phyloP scores from a whole-genome alignment of 2,888 invertebrate species.

The Terebella lapidaria region DNA sequence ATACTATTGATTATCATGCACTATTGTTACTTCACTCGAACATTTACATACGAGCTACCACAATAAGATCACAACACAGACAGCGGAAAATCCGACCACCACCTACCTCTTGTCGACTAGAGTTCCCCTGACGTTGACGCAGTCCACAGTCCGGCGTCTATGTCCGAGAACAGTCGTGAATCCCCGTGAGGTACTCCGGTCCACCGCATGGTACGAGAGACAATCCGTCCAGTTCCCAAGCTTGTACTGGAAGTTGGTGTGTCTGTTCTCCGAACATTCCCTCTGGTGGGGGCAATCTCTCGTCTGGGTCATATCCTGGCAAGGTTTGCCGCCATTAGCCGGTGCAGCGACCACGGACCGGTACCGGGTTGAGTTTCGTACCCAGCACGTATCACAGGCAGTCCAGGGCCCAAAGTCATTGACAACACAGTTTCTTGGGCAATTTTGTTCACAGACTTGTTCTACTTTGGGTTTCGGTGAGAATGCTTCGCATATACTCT shows the following conservation, averaged over 20 bases:
- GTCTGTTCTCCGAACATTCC: slow-evolving; percentile 13
- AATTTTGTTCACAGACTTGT: slow-evolving; percentile 13
- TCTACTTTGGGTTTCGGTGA: slow-evolving; percentile 8
- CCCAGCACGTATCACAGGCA: slow-evolving; percentile 19
- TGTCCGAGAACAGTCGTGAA: slow-evolving; percentile 18
- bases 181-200: slow-evolving; percentile 8
- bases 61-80: too few relatives aligned
- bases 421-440: slow-evolving; percentile 20
- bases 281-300: slow-evolving; percentile 6
- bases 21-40: too few relatives aligned
- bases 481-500: slow-evolving; percentile 14
- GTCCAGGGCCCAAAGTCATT: slow-evolving; percentile 27
- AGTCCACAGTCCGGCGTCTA: slow-evolving; percentile 15
- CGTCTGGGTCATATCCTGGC: slow-evolving; percentile 11
- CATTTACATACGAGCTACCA: too few relatives aligned
- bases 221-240: slow-evolving; percentile 15
- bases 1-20: too few relatives aligned
- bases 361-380: slow-evolving; percentile 11
- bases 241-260: slow-evolving; percentile 13
- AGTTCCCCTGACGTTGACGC: slow-evolving; percentile 15
- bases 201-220: slow-evolving; percentile 9
- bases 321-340: slow-evolving; percentile 11
- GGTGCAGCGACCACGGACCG: slow-evolving; percentile 16
- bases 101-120: slow-evolving; percentile 18
- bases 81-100: too few relatives aligned